Base-by-base conservation (phyloP, 2,113 vertebrate genomes). In the Otolemur garnettii region DNA sequence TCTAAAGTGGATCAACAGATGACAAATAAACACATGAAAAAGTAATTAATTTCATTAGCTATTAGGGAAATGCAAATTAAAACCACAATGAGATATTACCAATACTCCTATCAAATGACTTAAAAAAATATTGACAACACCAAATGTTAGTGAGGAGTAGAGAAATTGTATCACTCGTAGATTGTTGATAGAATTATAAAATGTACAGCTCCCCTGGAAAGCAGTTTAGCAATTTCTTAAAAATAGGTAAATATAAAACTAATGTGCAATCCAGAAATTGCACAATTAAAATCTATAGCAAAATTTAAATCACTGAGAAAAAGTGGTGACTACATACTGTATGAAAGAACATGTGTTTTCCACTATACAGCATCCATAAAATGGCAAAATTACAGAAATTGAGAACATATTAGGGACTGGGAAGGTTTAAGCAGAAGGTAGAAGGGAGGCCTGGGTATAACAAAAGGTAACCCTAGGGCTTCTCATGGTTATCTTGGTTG, bases 201-300 rank as follows among this genome's bases (percentile, higher is more conserved):
- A 55, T 75, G 59, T 75, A 35, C 14, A 7, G n/a, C 22, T 1
- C 22, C 1, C 10, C 53, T 22, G 33, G n/a, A 21, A 26, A 75
- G 60, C 4, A 6, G 10, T 33, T 75, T 33, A 55, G 22, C 45
- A 90, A 3, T 66, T 62, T 38, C 33, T n/a, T 18, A 57, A 57
- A 57, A 57, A 30, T 21, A n/a, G 50, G 26, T 59, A 64, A 45
- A 30, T 59, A 45, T 12, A 9, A 15, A 83, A 64, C 80, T 45
- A 28, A 0, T 4, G 50, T 26, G 22, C 10, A 60, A 26, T 35
- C 28, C 10, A 68, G 66, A 1, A 72, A 72, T 4, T 22, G 10
- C 35, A 22, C 21, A 42, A 87, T 53, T 94, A 78, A 84, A 90
- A 90, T 90, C 68, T 15, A 85, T 59, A 81, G 66, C 5, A 81